Evolutionary conservation across 2,797 vertebrate species (phyloP), one percentile per base, ranked within the genome.

Genomic region (Phoeniculus purpureus): DNA sequence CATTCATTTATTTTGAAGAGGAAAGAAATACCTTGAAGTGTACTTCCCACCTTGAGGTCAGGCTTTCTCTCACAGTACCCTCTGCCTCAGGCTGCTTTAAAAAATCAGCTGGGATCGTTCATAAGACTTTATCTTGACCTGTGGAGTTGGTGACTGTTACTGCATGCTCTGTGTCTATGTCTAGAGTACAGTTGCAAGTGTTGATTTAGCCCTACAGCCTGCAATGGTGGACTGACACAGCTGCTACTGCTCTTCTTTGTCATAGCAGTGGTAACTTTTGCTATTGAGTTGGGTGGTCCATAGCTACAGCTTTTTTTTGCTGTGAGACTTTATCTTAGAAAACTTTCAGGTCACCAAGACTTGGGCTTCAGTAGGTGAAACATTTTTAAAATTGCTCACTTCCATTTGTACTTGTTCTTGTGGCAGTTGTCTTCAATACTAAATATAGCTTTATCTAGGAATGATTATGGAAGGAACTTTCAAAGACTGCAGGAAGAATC

Each of bases 81-180:
- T 51, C 23, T 79, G 59, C 64, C 3, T 3, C 20, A 12, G 51
- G 50, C 31, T 40, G 11, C 47, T 32, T 26, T 22, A 64, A 59
- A 62, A 64, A 43, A 1, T 12, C 11, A 7, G 1, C 7, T 32
- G 25, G 45, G 29, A 59, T 12, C 25, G 2, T 15, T 54, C 27
- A 26, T n/a, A 7, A 60, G 37, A 4, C 23, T 10, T 19, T 3
- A 48, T 8, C 4, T 18, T 70, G 51, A 23, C 34, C 50, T 9
- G 3, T 23, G 56, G 4, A 31, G 48, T 20, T 73, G 26, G 48
- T 60, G 23, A 12, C 51, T 3, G 7, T 37, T 62, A 12, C 48
- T 66, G 37, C 17, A 0, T 43, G 19, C 51, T 72, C 0, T 0
- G 45, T 22, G 8, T 26, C 51, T n/a, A 11, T 22, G 8, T 26